Base-by-base conservation (phyloP, 1,140 invertebrate species). In the Colletes gigas region DNA sequence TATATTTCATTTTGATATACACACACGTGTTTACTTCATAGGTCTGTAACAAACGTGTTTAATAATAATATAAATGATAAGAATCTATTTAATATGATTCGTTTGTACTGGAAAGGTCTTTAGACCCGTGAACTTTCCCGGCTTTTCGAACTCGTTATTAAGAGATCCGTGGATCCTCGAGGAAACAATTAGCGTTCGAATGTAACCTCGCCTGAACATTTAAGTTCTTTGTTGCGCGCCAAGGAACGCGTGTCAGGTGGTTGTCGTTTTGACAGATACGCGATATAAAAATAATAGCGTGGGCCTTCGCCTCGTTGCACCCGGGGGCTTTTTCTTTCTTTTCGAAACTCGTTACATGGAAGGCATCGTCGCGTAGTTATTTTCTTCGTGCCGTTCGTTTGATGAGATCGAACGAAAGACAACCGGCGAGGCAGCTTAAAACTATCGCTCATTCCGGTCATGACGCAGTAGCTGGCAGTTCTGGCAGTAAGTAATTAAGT, bases 401-500 rank as follows among this genome's bases (percentile, higher is more conserved):
- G 65, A 67, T 63, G 77, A 59, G 67, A 78, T 76, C 83, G 78
- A 72, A 71, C 76, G 68, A 77, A 79, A 67, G 78, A 72, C 54
- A 72, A 79, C 66, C 68, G 44, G 44, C 0, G n/a, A 50, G 84
- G 47, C 54, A 52, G 73, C 57, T 66, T 39, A 21, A 81, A 82
- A 80, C 86, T 87, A 87, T 87, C 83, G 85, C 69, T 84, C 87
- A 86, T 60, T 76, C 50, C 50, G 62, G 73, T 60, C 74, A 62
- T 72, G 72, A 72, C 76, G 55, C 86, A 81, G 82, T 87, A 86
- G 87, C 86, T 86, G 83, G 84, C 84, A 86, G 81, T 83, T 85
- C 83, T 88, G 84, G 84, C 86, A 86, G 87, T 85, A 85, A 88
- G 88, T 86, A 88, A 88, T 88, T 88, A 88, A 84, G 72, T 65